Evolutionary conservation across 2,888 invertebrate genomes (phyloP), one percentile per base, ranked within the genome.

Genomic region (Sicus ferrugineus): DNA sequence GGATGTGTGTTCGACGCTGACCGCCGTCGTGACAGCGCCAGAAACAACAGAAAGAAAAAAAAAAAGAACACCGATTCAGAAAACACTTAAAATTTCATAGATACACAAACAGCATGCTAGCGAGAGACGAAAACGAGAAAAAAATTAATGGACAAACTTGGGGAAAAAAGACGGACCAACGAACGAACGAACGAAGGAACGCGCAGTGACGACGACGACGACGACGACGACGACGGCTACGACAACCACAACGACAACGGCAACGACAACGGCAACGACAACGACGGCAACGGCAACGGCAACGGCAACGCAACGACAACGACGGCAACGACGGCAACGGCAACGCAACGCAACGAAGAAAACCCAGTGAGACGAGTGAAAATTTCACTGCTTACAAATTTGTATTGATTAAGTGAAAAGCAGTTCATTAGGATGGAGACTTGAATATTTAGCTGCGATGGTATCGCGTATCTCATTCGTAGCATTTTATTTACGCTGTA

Each of bases 61-160:
- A 62, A 48, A 67, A 71, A 71, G 28, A 68, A 70, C 65, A 69
- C 68, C 71, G 69, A 64, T 69, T 64, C 69, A 58, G 69, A 68
- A 69, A 66, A 69, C 69, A 70, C 62, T 73, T 67, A 71, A 72
- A 73, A 72, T 71, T 70, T 73, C 72, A 71, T 75, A 75, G 75
- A 73, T 75, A 75, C 74, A 75, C 74, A 75, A 74, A 75, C 73
- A 74, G 62, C 63, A 68, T 62, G 59, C 28, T 72, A 73, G 70
- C 67, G 68, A 73, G 73, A 71, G 71, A 66, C 69, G 42, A 68
- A 48, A 56, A 59, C 31, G 46, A 71, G 46, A 69, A 34, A 23
- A 69, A 54, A 62, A 46, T 19, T n/a, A 38, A 42, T 63, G 48
- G 28, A 54, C 46, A 63, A 63, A 63, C 19, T 50, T 48, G 30